Evolutionary conservation across 2,113 vertebrate species (phyloP).

Genomic region (Trachemys scripta): DNA sequence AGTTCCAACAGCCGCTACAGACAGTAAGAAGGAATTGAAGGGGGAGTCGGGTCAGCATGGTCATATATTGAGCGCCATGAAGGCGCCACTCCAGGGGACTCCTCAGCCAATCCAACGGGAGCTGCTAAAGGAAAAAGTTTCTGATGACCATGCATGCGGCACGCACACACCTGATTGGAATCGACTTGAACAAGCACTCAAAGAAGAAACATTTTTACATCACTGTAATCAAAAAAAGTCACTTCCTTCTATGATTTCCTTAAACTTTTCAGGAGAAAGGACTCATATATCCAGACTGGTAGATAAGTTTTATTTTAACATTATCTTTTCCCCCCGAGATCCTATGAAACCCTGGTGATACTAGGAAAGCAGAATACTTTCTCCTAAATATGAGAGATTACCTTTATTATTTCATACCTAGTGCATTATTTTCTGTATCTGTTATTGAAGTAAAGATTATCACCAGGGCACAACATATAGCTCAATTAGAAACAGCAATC

Average conservation of each 20-base stretch:
- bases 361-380: not conserved
- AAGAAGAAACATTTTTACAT: not conserved
- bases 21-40: no score
- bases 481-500: slow-evolving; percentile 58
- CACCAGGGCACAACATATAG: slow-evolving; percentile 21
- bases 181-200: no score
- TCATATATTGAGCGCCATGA: no score
- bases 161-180: no score
- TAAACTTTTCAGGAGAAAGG: not conserved
- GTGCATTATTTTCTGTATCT: not conserved
- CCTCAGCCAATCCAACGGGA: no score
- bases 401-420: not conserved
- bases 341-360: fast-evolving
- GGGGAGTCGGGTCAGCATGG: no score
- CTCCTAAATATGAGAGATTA: fast-evolving
- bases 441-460: slow-evolving; percentile 4
- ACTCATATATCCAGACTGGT: fast-evolving
- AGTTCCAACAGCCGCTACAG: no score
- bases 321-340: not conserved
- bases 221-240: not conserved
- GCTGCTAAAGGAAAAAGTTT: no score
- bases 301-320: not conserved
- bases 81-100: no score
- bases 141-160: no score
- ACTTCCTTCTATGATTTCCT: not conserved